phyloP scores from a whole-genome alignment of 2,888 invertebrate species.

The Entomobrya proxima region DNA sequence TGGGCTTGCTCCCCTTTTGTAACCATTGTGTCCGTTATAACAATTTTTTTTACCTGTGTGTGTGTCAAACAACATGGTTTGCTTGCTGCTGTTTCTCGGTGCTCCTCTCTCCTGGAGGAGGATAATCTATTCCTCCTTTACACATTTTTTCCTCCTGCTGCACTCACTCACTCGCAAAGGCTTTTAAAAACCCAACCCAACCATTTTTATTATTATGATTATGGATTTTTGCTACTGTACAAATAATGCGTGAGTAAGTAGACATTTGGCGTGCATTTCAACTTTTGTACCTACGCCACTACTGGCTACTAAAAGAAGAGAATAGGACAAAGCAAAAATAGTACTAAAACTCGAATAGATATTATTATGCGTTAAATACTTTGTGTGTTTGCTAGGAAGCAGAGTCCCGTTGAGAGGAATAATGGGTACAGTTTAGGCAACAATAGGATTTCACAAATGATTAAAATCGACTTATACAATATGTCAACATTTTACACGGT shows the following conservation, averaged over 20 bases:
- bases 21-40: conserved; percentile 42
- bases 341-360: no score
- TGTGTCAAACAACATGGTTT: conserved; percentile 31
- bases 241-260: conserved; percentile 48
- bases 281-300: neutral
- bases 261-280: conserved; percentile 24
- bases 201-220: conserved; percentile 55
- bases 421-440: conserved; percentile 10
- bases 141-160: conserved; percentile 1
- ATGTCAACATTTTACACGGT: neutral
- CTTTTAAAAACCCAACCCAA: conserved; percentile 47
- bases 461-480: conserved; percentile 19
- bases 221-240: conserved; percentile 58
- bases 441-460: conserved; percentile 31
- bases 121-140: conserved; percentile 44
- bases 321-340: neutral
- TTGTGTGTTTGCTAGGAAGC: no score
- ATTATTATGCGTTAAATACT: no score
- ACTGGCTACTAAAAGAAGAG: no score
- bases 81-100: conserved; percentile 27
- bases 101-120: conserved; percentile 12
- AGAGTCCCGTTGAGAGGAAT: neutral
- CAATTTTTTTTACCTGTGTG: conserved; percentile 9
- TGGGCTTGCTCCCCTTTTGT: conserved; percentile 47
- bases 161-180: neutral